These are phyloP conservation scores for Sprattus sprattus DNA, from an alignment of 2,113 vertebrate species.

Conservation along the genomic window DNA sequence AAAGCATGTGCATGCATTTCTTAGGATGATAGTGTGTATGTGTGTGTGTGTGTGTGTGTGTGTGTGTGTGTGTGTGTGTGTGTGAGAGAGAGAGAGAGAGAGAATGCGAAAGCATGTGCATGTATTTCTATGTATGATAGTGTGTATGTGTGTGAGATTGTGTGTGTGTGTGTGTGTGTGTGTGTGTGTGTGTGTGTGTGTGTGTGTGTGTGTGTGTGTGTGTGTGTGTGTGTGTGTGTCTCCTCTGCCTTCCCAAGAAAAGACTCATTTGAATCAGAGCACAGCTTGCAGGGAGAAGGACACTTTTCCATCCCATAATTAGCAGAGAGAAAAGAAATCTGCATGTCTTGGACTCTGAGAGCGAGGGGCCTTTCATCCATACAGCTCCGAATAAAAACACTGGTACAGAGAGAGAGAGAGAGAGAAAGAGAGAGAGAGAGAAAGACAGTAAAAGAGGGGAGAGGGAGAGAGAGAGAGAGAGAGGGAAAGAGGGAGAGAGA, in stretches of 20 bases:
- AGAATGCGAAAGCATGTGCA: background rate
- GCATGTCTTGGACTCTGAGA: background rate
- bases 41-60: too few relatives aligned
- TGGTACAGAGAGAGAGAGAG: background rate
- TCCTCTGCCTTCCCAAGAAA: background rate
- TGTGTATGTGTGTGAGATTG: background rate
- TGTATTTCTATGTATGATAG: too few relatives aligned
- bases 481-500: too few relatives aligned
- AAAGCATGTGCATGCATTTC: background rate
- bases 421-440: background rate
- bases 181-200: background rate
- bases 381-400: too few relatives aligned
- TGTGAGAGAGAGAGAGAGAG: background rate
- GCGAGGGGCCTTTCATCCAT: background rate
- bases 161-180: background rate
- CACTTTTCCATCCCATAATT: background rate
- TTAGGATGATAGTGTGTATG: too few relatives aligned
- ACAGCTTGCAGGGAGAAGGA: background rate
- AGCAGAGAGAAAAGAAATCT: background rate
- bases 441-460: too few relatives aligned
- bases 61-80: background rate
- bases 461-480: too few relatives aligned
- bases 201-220: background rate
- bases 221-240: constrained; percentile 2
- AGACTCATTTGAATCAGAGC: too few relatives aligned